These are phyloP conservation scores for Zaprionus vittiger DNA, from an alignment of 1,140 invertebrate species.

Conservation along the genomic window DNA sequence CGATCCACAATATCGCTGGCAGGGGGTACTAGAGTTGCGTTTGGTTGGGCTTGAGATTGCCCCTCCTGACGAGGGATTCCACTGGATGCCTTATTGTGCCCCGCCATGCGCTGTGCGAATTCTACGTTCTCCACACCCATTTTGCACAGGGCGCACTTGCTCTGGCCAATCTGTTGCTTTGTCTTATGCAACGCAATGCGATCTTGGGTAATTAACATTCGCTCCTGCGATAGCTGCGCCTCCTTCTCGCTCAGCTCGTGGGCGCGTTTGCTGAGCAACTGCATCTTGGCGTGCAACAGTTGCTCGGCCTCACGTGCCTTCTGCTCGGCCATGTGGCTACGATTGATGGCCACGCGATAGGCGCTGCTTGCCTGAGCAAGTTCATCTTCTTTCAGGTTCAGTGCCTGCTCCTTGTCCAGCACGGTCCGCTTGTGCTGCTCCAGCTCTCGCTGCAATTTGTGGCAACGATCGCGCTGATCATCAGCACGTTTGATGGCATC, in stretches of 20 bases:
- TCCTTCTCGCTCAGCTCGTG: slow-evolving; percentile 74
- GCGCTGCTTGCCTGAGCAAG: slow-evolving; percentile 62
- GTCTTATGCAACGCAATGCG: slow-evolving; percentile 71
- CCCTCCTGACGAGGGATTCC: slow-evolving; percentile 4
- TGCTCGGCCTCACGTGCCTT: slow-evolving; percentile 78
- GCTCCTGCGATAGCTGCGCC: slow-evolving; percentile 74
- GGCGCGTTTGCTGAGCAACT: slow-evolving; percentile 62
- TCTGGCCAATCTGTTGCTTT: slow-evolving; percentile 61
- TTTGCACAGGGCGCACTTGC: slow-evolving; percentile 74
- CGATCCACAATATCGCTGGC: slow-evolving; percentile 72
- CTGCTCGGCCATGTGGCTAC: slow-evolving; percentile 72
- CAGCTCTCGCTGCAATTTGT: slow-evolving; percentile 83
- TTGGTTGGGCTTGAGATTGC: background rate
- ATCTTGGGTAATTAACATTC: slow-evolving; percentile 72
- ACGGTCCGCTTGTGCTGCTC: slow-evolving; percentile 84
- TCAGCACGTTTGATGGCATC: slow-evolving; percentile 85
- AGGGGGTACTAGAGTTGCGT: background rate
- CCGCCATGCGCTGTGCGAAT: slow-evolving; percentile 31
- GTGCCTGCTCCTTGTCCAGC: slow-evolving; percentile 79
- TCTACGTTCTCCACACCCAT: slow-evolving; percentile 69
- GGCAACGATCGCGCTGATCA: slow-evolving; percentile 83
- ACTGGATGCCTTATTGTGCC: slow-evolving; percentile 5
- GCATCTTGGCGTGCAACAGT: slow-evolving; percentile 70
- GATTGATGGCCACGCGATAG: slow-evolving; percentile 69
- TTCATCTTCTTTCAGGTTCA: slow-evolving; percentile 82